Percentiles rank a stretch among this genome's conserved stretches.
phyloP scores from a whole-genome alignment of 2,113 vertebrate genomes.

The Corapipo altera region DNA sequence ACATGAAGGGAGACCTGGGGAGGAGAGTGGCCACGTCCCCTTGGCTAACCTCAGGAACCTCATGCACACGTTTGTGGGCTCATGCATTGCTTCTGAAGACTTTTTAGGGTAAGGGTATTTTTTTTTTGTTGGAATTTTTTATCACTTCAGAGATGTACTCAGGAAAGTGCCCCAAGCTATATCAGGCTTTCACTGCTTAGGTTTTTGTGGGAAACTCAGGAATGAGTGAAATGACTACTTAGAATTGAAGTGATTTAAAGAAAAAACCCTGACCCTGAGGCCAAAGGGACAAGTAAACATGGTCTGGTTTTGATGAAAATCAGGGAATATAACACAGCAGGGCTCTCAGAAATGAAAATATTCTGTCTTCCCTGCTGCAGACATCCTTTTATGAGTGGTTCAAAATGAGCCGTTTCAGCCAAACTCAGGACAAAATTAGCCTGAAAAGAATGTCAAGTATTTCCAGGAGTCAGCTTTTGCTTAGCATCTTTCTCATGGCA shows the following conservation, averaged over 20 bases:
- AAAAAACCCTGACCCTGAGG: neutral
- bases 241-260: neutral
- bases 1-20: neutral
- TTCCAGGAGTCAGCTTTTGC: constrained; percentile 53
- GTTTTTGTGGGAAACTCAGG: constrained; percentile 35
- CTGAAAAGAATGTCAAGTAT: constrained; percentile 51
- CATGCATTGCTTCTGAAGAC: neutral
- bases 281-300: constrained; percentile 26
- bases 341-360: constrained; percentile 27
- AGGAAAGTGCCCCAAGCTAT: neutral
- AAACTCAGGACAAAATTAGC: constrained; percentile 48
- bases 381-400: constrained; percentile 12
- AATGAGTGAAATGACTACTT: neutral
- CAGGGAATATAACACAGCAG: neutral
- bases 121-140: neutral
- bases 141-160: neutral
- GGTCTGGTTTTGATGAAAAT: constrained; percentile 35
- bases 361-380: constrained; percentile 1
- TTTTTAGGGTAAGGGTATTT: neutral
- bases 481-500: constrained; percentile 32
- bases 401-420: constrained; percentile 16
- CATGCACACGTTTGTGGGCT: rapidly evolving
- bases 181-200: neutral
- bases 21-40: rapidly evolving
- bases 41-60: neutral